Percentiles rank a stretch among this genome's conserved stretches.
Conservation (phyloP, 2,797 vertebrate genomes). For the Buphagus erythrorhynchus region DNA sequence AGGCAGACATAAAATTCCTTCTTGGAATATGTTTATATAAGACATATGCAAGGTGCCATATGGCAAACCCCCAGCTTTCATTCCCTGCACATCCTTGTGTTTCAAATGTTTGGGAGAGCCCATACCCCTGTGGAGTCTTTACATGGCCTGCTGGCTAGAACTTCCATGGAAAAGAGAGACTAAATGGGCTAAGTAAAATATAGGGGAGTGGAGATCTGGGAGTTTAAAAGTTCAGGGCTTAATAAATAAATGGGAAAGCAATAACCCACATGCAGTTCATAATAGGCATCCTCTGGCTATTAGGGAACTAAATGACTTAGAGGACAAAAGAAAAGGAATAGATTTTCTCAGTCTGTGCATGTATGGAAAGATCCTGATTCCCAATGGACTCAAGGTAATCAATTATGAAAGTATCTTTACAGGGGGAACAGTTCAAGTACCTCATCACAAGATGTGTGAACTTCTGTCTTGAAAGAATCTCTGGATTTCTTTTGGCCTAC, state of each 20-base stretch:
- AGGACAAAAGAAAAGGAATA: neutral
- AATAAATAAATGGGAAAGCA: constrained; percentile 25
- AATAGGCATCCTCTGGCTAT: neutral
- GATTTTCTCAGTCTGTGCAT: neutral
- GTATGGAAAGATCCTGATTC: neutral
- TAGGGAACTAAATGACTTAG: neutral
- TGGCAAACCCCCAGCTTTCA: constrained; percentile 46
- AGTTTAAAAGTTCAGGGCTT: constrained; percentile 56
- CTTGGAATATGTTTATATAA: constrained; percentile 16
- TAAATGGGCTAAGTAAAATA: constrained; percentile 32
- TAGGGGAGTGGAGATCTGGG: neutral
- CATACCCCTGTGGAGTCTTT: neutral
- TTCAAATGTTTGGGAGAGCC: constrained; percentile 34
- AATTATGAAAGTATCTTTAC: neutral
- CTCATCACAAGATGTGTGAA: neutral
- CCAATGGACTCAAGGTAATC: neutral
- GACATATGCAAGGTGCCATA: constrained; percentile 29
- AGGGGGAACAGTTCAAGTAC: neutral
- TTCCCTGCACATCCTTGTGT: constrained; percentile 37
- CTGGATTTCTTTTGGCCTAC: neutral
- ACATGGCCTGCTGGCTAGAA: constrained; percentile 41
- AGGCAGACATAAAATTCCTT: constrained; percentile 19
- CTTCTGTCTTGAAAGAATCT: neutral
- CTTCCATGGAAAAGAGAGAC: constrained; percentile 11
- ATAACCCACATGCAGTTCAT: neutral